Evolutionary conservation across 2,113 vertebrate species (phyloP).

Genomic region (Hemiscyllium ocellatum): DNA sequence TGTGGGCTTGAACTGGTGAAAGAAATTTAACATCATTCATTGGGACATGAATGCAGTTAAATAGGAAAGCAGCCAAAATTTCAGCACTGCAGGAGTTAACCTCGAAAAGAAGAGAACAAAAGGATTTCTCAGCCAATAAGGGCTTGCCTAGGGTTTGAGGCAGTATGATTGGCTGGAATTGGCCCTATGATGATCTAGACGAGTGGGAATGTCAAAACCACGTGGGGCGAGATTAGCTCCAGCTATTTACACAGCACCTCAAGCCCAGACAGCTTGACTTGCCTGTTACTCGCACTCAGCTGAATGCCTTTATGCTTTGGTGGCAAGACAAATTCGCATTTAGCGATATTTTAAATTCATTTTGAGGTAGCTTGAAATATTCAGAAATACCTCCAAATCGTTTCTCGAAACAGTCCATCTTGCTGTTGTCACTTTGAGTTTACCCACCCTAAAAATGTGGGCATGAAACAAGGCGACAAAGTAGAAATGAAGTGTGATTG

Average conservation of each 20-base stretch:
- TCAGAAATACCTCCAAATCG: constrained; percentile 11
- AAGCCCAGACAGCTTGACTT: constrained; percentile 23
- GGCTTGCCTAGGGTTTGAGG: neutral
- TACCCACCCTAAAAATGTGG: neutral
- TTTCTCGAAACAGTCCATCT: neutral
- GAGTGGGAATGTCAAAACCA: constrained; percentile 15
- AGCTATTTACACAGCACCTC: constrained; percentile 33
- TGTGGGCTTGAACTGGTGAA: neutral
- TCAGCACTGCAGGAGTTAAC: constrained; percentile 32
- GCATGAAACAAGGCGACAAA: neutral
- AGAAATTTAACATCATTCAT: constrained; percentile 24
- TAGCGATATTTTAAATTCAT: constrained; percentile 31
- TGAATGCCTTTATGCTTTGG: constrained; percentile 31
- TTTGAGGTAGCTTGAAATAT: constrained; percentile 27
- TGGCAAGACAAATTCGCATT: constrained; percentile 35
- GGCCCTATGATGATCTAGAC: neutral
- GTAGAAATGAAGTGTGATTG: neutral
- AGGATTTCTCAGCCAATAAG: neutral
- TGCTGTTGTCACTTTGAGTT: neutral
- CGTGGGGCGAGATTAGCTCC: constrained; percentile 30
- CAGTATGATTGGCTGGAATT: neutral
- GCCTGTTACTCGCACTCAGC: constrained; percentile 35
- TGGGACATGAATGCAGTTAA: neutral
- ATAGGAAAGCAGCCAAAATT: neutral
- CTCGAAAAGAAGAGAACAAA: constrained; percentile 1